Base-by-base conservation (phyloP, 2,797 vertebrate species). In the Anableps anableps region DNA sequence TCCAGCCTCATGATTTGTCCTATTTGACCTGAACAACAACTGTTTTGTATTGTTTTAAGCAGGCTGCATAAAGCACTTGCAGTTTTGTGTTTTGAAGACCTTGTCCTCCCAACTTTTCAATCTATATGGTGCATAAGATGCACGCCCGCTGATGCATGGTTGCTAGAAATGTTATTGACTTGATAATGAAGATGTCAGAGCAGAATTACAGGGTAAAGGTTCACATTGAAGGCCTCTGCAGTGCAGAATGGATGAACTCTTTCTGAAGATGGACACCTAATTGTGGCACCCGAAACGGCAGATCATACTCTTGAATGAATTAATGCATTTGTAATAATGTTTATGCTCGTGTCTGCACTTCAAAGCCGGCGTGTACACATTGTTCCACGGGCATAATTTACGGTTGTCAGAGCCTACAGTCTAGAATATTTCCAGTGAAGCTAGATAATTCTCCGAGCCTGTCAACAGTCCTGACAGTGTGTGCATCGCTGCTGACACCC, bases 391-490 rank as follows among this genome's bases (percentile, higher is more conserved):
- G 89, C 85, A 95, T 96, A 96, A 95, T 96, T 95, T 94, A 95
- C 93, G 94, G 93, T 95, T 96, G 95, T 96, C 95, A 95, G 92
- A 94, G 88, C 81, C 86, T 76, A 93, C 92, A 91, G 90, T 92
- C 89, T 91, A 75, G 90, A 93, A 93, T 93, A 95, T 95, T 95
- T 93, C 93, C 93, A 94, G 90, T 93, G 91, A 94, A 94, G 95
- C 94, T 87, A 92, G 94, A 96, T 96, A 95, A 96, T 96, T 95
- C 94, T 94, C 89, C 21, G 78, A 89, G 93, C 92, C 95, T 95
- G 96, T 95, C 95, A 95, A 92, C 94, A 92, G 93, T 91, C 91
- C 92, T 96, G 96, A 96, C 96, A 96, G 94, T 92, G 92, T 95
- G 91, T 95, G 91, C 95, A 95, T 92, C 88, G 91, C 93, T 94